phyloP scores from a whole-genome alignment of 2,797 vertebrate genomes.

The Hyperoplus immaculatus region DNA sequence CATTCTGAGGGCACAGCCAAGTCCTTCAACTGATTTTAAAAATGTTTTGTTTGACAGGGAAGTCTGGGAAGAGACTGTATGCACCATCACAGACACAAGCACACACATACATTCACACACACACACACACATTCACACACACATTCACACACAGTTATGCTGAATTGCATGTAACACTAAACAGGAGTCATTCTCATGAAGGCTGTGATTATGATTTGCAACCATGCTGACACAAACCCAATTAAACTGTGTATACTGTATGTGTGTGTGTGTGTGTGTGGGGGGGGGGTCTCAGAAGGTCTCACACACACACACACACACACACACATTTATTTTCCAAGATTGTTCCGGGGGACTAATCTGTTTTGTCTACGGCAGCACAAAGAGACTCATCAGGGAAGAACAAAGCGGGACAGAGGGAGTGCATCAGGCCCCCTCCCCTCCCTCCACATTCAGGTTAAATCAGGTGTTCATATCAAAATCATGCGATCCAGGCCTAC shows the following conservation, averaged over 20 bases:
- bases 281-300: background rate
- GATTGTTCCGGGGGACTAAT: conserved; percentile 54
- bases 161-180: conserved; percentile 39
- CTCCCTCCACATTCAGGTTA: too few species aligned
- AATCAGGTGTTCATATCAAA: background rate
- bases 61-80: conserved; percentile 7
- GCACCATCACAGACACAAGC: conserved; percentile 8
- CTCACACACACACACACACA: too few species aligned
- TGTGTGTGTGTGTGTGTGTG: conserved; percentile 1
- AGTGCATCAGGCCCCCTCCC: conserved; percentile 41
- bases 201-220: conserved; percentile 68
- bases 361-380: conserved; percentile 82
- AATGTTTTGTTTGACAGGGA: conserved; percentile 42
- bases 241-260: conserved; percentile 50
- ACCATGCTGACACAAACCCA: conserved; percentile 42
- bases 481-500: background rate
- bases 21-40: conserved; percentile 43
- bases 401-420: conserved; percentile 74
- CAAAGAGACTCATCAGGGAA: conserved; percentile 71
- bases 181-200: conserved; percentile 54
- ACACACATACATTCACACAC: conserved; percentile 34
- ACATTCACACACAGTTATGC: conserved; percentile 26
- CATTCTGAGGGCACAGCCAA: conserved; percentile 24
- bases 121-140: conserved; percentile 38
- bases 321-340: conserved; percentile 12